These are phyloP conservation scores for Dinoponera quadriceps DNA, from an alignment of 1,140 invertebrate genomes.

Conservation along the genomic window DNA sequence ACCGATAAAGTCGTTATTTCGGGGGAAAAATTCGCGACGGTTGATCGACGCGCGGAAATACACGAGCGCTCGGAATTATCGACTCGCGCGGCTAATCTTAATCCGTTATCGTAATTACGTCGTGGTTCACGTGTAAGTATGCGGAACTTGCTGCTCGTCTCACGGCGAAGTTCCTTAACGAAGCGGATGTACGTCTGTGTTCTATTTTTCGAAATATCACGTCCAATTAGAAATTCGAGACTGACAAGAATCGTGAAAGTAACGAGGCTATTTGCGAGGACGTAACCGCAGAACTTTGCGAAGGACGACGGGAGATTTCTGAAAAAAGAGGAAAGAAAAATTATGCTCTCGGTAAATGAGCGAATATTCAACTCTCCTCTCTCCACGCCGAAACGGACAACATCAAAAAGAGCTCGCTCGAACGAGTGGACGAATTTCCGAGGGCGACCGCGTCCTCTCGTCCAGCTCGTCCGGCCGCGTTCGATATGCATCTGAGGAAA, in stretches of 20 bases:
- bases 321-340: background rate
- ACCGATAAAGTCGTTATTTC: conserved; percentile 24
- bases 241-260: conserved; percentile 38
- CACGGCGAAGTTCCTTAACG: conserved; percentile 23
- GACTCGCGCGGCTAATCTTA: background rate
- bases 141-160: background rate
- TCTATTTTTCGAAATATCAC: conserved; percentile 5
- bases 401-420: background rate
- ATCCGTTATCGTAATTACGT: background rate
- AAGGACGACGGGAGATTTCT: conserved; percentile 18
- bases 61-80: background rate
- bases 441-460: background rate
- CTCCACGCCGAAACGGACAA: background rate
- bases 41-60: conserved; percentile 4
- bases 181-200: conserved; percentile 22
- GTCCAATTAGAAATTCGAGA: conserved; percentile 50
- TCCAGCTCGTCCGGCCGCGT: background rate
- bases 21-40: background rate
- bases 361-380: background rate
- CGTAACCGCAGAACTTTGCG: conserved; percentile 30
- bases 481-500: background rate
- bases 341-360: background rate
- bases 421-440: background rate
- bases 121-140: background rate
- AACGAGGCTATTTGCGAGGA: conserved; percentile 29